Evolutionary conservation across 2,888 invertebrate genomes (phyloP).

Genomic region (Drosophila limbata): DNA sequence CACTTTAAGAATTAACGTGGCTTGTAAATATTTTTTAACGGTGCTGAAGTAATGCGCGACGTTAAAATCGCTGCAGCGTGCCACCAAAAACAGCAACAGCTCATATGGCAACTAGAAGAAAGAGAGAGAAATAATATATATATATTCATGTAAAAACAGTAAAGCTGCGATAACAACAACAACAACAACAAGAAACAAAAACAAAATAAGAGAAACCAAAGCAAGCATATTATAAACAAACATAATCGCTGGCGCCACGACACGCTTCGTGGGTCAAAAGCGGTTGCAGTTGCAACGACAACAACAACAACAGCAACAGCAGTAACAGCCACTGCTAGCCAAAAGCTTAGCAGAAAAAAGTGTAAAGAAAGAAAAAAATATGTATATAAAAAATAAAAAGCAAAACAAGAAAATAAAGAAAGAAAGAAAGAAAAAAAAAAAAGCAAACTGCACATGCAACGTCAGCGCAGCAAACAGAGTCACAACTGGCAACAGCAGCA

Average conservation of each 20-base stretch:
- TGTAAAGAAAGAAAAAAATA: slow-evolving; percentile 19
- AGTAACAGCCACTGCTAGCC: slow-evolving; percentile 39
- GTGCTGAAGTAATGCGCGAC: slow-evolving; percentile 79
- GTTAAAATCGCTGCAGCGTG: slow-evolving; percentile 76
- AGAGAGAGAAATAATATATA: slow-evolving; percentile 8
- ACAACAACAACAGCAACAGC: slow-evolving; percentile 27
- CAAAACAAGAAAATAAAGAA: slow-evolving; percentile 28
- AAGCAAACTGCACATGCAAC: slow-evolving; percentile 66
- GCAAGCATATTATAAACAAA: slow-evolving; percentile 76
- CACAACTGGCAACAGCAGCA: slow-evolving; percentile 16
- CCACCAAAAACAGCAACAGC: slow-evolving; percentile 45
- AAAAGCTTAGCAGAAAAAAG: slow-evolving; percentile 35
- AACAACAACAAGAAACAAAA: slow-evolving; percentile 42
- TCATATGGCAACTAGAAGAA: slow-evolving; percentile 39
- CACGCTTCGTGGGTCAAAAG: slow-evolving; percentile 81
- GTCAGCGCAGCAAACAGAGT: slow-evolving; percentile 28
- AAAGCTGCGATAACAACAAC: slow-evolving; percentile 60
- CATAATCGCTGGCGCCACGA: slow-evolving; percentile 81
- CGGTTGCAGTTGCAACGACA: slow-evolving; percentile 66
- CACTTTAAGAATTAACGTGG: slow-evolving; percentile 79
- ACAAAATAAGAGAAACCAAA: slow-evolving; percentile 55
- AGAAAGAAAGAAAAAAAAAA: slow-evolving; percentile 23
- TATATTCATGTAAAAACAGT: slow-evolving; percentile 47
- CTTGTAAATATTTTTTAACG: slow-evolving; percentile 78
- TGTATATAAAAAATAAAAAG: slow-evolving; percentile 23